Base-by-base conservation (phyloP, 2,113 vertebrate species). In the Pygoscelis adeliae region DNA sequence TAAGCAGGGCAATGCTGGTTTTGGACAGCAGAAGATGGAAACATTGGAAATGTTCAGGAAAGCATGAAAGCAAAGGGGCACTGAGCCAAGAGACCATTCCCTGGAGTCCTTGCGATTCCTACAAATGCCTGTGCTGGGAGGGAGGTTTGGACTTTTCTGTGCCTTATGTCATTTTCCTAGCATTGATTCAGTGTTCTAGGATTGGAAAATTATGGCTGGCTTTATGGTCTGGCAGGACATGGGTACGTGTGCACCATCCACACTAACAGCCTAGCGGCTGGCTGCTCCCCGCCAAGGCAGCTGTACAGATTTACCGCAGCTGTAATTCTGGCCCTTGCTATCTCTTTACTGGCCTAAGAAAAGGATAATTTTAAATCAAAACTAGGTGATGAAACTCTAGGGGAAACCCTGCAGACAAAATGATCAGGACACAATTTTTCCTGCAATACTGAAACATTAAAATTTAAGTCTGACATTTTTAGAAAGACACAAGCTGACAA, bases 401-500 rank as follows among this genome's bases (percentile, higher is more conserved):
- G 56, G 61, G 27, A 78, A 94, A 79, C 15, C 4, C 4, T 17
- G 15, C 42, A 84, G 72, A 67, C 29, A 77, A 76, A 87, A 59
- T 20, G 17, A 92, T 61, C 11, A 69, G 27, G 26, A 32, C n/a
- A 71, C 20, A 50, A 13, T 67, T 80, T 13, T 50, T 61, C 36
- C 50, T 36, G 19, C 23, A 85, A 25, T 17, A 62, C 8, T 18
- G 36, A 86, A 50, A 92, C 20, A 67, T 78, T 49, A 70, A 72
- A 71, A 18, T 55, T 42, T 84, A 72, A 95, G 63, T 52, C 25
- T 63, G 83, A 69, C 46, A 20, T 83, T 78, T 91, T 92, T 83
- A 76, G 85, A 87, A 97, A 95, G 63, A 94, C 17, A 36, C 15
- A 19, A 92, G 82, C 19, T 81, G 74, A 96, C 59, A 83, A 89